Base-by-base conservation (phyloP, 2,888 invertebrate genomes). In the Pseudeuparius sepicola region DNA sequence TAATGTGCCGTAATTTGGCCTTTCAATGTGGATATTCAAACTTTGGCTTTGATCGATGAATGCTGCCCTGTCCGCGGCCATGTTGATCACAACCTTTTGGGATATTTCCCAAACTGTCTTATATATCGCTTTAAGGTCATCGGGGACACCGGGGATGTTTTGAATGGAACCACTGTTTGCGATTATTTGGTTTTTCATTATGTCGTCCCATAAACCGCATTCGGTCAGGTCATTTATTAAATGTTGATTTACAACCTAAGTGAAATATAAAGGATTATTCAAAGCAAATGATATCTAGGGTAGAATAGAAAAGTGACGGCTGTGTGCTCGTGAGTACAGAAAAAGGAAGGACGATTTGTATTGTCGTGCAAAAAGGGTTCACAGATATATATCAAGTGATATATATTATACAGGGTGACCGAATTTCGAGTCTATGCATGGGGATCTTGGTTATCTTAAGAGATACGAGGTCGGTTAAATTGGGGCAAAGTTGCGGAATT, bases 11-110 rank as follows among this genome's bases (percentile, higher is more conserved):
- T 88, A 88, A 55, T 82, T 88, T 4, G 98, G 92, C 56, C 88
- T 83, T 4, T 90, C 94, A 37, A 99, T 88, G 62, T 97, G 94
- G 44, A 99, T 79, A 61, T 98, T 99, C 49, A 99, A 76, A 0
- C 94, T 94, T 59, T 99, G 98, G 44, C 93, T 93, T 66, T 98
- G 98, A 64, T 99, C 98, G 51, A 99, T 96, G 59, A 86, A 98
- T 0, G 97, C 92, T 3, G 94, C 97, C 44, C 98, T 73, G 61
- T 96, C 97, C 0, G 94, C 94, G 7, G 97, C 94, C 96, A 97
- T 94, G 61, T 93, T 78, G 14, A 97, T 75, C 4, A 96, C 77
- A 1, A 76, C 78, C 60, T 89, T 92, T 43, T 97, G 93, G 2
- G 92, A 81, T 44, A 96, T 84, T 65, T 97, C 96, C 96, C 96